These are phyloP conservation scores for Zootoca vivipara DNA, from an alignment of 2,113 vertebrate genomes.

Conservation along the genomic window DNA sequence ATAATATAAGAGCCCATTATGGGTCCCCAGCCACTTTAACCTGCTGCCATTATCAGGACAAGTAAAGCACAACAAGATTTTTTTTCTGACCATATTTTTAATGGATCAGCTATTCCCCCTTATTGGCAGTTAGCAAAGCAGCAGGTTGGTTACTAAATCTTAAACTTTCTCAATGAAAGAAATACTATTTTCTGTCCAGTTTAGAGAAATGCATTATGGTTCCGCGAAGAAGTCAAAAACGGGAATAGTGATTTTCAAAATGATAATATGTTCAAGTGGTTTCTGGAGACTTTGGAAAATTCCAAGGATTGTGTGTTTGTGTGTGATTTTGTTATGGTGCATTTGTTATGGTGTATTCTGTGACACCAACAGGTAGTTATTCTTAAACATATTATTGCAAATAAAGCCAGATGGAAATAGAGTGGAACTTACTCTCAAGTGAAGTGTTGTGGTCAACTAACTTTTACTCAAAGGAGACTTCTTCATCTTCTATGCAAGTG, in stretches of 20 bases:
- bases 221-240: not conserved
- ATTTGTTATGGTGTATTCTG: not conserved
- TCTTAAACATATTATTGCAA: slow-evolving; percentile 3
- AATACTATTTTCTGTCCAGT: not conserved
- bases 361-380: not conserved
- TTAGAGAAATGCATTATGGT: not conserved
- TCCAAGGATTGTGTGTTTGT: not conserved
- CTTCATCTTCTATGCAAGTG: too few species aligned
- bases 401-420: not conserved
- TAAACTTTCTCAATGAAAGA: slow-evolving; percentile 35
- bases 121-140: slow-evolving; percentile 25
- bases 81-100: slow-evolving; percentile 40
- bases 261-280: not conserved
- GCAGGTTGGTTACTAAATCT: not conserved
- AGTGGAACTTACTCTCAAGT: not conserved
- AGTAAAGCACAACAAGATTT: slow-evolving; percentile 10
- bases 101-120: slow-evolving; percentile 7
- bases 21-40: slow-evolving; percentile 17
- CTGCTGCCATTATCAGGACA: slow-evolving; percentile 20
- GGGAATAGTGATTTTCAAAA: not conserved
- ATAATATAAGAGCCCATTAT: slow-evolving; percentile 31
- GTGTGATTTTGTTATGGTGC: too few species aligned
- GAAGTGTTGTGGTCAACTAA: not conserved
- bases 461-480: too few species aligned
- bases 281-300: not conserved